phyloP scores from a whole-genome alignment of 2,113 vertebrate species.

The Ondatra zibethicus region DNA sequence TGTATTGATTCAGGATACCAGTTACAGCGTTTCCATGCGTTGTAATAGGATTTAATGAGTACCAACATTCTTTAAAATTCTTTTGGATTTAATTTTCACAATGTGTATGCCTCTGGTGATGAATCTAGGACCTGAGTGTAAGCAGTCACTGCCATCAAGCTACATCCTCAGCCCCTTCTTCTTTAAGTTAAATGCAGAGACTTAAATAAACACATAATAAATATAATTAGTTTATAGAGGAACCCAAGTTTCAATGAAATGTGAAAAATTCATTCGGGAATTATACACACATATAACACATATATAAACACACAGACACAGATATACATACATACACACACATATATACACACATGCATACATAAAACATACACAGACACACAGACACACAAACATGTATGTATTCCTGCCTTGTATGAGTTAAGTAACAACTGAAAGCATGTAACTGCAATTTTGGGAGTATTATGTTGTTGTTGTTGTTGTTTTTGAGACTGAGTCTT shows the following conservation, averaged over 20 bases:
- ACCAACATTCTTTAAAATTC: conserved; percentile 28
- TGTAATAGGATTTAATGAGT: not conserved
- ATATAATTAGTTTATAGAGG: conserved; percentile 23
- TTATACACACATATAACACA: not conserved
- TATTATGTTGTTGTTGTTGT: not conserved
- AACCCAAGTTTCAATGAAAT: conserved; percentile 58
- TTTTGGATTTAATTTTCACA: conserved; percentile 20
- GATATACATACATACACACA: not conserved
- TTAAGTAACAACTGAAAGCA: conserved; percentile 45
- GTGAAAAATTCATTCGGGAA: conserved; percentile 19
- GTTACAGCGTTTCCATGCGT: not conserved
- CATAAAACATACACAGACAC: not conserved
- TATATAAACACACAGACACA: not conserved
- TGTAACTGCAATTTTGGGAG: not conserved
- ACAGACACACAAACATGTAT: not conserved
- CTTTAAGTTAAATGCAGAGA: conserved; percentile 50
- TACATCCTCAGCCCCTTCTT: not conserved
- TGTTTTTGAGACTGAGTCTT: not conserved
- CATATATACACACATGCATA: not conserved
- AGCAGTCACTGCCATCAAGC: too few relatives aligned
- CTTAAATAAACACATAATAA: conserved; percentile 57
- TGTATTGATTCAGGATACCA: not conserved
- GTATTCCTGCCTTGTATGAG: not conserved
- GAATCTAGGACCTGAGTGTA: not conserved
- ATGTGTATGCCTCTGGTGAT: not conserved